Percentiles rank a stretch among this genome's conserved stretches.
These are phyloP conservation scores for Siniperca chuatsi DNA, from an alignment of 2,113 vertebrate genomes.

Conservation along the genomic window DNA sequence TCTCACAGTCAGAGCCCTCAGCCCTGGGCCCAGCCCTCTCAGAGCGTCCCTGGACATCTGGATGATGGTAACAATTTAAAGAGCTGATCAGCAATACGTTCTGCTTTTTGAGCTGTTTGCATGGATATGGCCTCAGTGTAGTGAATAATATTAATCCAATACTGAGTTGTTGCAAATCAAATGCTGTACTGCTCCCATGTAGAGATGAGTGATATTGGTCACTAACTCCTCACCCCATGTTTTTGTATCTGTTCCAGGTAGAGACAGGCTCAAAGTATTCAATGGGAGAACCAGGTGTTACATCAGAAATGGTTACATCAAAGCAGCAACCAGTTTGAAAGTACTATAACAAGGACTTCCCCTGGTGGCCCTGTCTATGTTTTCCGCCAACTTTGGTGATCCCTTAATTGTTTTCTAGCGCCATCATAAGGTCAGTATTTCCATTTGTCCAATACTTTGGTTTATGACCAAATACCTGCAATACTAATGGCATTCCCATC, in stretches of 20 bases:
- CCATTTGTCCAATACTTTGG: no score
- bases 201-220: neutral
- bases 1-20: slow-evolving; percentile 88
- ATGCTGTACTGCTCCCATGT: neutral
- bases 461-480: no score
- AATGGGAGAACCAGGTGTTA: neutral
- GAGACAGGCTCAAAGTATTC: no score
- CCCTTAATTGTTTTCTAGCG: no score
- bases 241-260: neutral
- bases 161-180: neutral
- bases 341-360: no score
- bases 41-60: slow-evolving; percentile 86
- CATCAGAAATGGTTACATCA: neutral
- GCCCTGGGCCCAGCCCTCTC: slow-evolving; percentile 81
- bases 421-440: no score
- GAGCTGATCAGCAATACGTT: neutral
- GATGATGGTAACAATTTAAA: neutral
- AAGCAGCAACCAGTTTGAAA: neutral
- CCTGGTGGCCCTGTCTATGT: no score
- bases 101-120: neutral
- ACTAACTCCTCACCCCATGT: neutral
- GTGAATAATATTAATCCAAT: neutral
- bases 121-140: neutral
- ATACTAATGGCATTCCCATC: no score
- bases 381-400: no score